A percentile compares a stretch with the other conserved stretches of the same genome.
Evolutionary conservation across 2,113 vertebrate species (phyloP).

Genomic region (Dascyllus trimaculatus): DNA sequence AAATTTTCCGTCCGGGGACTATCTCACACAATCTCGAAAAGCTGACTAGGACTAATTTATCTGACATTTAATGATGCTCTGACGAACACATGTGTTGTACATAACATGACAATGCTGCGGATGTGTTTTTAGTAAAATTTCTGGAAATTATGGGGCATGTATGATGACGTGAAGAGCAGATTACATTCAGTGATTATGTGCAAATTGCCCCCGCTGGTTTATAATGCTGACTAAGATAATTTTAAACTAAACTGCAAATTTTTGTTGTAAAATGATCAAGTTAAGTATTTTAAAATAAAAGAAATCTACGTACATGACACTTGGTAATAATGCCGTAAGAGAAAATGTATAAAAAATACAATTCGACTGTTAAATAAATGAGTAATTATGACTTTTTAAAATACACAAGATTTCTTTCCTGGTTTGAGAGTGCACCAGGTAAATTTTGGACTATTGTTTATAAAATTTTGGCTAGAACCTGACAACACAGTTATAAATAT

Average conservation of each 20-base stretch:
- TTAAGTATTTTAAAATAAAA: background rate
- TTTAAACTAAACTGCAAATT: background rate
- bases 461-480: too few relatives aligned
- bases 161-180: background rate
- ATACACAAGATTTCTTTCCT: background rate
- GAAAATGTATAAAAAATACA: background rate
- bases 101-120: background rate
- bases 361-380: background rate
- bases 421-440: background rate
- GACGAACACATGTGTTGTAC: too few relatives aligned
- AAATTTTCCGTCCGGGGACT: too few relatives aligned
- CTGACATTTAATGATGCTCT: too few relatives aligned
- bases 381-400: background rate
- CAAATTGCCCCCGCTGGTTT: too few relatives aligned
- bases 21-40: too few relatives aligned
- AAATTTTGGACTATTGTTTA: background rate
- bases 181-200: background rate
- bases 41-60: too few relatives aligned
- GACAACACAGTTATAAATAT: too few relatives aligned
- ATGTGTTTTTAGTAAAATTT: background rate
- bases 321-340: background rate
- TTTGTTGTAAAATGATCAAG: background rate
- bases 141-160: background rate
- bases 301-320: background rate
- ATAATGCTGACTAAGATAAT: background rate